Base-by-base conservation (phyloP, 1,140 invertebrate genomes). In the Drosophila azteca region DNA sequence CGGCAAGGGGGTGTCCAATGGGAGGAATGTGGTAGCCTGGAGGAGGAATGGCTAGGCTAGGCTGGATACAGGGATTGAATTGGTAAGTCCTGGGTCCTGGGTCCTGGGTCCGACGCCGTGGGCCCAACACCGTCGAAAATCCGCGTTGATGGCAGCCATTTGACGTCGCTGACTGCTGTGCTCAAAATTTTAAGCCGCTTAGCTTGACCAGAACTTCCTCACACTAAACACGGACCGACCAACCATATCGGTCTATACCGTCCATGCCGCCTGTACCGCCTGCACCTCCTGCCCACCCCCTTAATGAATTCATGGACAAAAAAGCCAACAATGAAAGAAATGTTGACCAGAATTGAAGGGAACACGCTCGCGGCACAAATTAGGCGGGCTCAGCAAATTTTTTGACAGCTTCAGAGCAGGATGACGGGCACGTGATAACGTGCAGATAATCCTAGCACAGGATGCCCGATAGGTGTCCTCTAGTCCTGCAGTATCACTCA, bases 101-200 rank as follows among this genome's bases (percentile, higher is more conserved):
- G 62, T 73, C 68, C 66, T 11, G 11, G 35, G 11, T 39, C 35
- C 3, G 8, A 13, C 4, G 68, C 65, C 52, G 8, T 11, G 11
- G 4, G 11, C 11, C 35, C 35, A 13, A 13, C 11, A 66, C 65
- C 52, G 41, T 20, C 31, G 22, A 52, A 54, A 84, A 84, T 69
- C 81, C 77, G 59, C 82, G 81, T 87, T 85, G 81, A 85, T 87
- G 82, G 60, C 81, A 64, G 73, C 82, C 79, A 85, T 87, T 85
- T 81, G 78, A 85, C 82, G 77, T 75, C 65, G 73, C 59, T 59
- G 68, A 63, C 74, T 62, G 68, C 15, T 69, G 66, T 61, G 71
- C 61, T 66, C 61, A 55, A 66, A 85, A 81, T 74, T 81, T 87
- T 85, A 85, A 85, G 81, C 81, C 73, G 81, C 81, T 85, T 85